Conservation (phyloP, 2,888 invertebrate species). For the Nomada fabriciana region DNA sequence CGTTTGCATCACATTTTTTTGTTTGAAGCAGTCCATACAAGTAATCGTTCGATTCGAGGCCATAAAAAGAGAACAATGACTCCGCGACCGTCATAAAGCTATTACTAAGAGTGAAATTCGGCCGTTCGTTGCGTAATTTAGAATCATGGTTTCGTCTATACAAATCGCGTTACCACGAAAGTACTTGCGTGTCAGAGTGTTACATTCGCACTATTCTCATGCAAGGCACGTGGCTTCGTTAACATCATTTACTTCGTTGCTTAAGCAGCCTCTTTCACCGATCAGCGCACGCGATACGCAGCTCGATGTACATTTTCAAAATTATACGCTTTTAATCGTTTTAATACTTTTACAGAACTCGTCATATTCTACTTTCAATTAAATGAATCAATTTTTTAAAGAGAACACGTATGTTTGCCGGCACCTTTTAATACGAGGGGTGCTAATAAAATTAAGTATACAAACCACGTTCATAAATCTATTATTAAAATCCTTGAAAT, state of each 20-base stretch:
- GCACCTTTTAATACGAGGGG: too few species aligned
- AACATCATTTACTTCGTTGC: conserved; percentile 23
- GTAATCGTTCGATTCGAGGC: conserved; percentile 34
- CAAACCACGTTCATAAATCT: too few species aligned
- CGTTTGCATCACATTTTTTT: background rate
- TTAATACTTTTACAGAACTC: background rate
- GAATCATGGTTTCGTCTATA: conserved; percentile 41
- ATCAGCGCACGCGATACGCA: background rate
- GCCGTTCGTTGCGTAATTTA: conserved; percentile 41
- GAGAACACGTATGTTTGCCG: too few species aligned
- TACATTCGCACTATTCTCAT: conserved; percentile 23
- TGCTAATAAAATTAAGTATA: too few species aligned
- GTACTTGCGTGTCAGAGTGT: conserved; percentile 27
- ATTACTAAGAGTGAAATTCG: conserved; percentile 63
- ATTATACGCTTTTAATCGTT: background rate
- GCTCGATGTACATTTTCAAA: background rate
- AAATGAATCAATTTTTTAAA: too few species aligned
- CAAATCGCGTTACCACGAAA: conserved; percentile 30
- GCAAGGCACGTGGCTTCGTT: conserved; percentile 36
- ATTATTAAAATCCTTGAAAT: too few species aligned
- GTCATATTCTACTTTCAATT: too few species aligned
- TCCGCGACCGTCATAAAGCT: conserved; percentile 20
- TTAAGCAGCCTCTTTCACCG: conserved; percentile 20
- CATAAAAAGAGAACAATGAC: conserved; percentile 43
- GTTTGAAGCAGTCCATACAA: background rate